Evolutionary conservation across 1,140 invertebrate genomes (phyloP), one percentile per base, ranked within the genome.

Genomic region (Monomorium pharaonis): DNA sequence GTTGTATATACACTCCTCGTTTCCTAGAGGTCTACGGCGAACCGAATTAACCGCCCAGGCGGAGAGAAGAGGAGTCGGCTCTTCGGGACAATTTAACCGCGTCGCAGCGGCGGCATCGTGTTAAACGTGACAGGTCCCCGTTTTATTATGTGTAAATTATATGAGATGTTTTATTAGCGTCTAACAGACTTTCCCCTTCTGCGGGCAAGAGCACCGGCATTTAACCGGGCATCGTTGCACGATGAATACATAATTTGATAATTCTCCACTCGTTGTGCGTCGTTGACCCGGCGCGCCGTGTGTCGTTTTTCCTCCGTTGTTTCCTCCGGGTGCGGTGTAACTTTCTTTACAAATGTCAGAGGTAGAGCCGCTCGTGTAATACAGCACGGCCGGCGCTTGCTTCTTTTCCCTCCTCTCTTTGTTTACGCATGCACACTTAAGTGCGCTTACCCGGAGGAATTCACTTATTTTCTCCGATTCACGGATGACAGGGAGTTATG

Each of bases 331-430:
- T 16, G 47, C 21, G 70, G 62, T 58, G 47, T 51, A 85, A 88
- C 92, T 92, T 92, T 93, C 92, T 89, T 92, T 75, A 75, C 84
- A 92, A 93, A 93, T 92, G 92, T 92, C 92, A 92, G 84, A 83
- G 88, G 76, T 89, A 27, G n/a, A 54, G 18, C 30, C 7, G n/a
- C 42, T 16, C 70, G 51, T 54, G 9, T 51, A 33, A 21, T 3
- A 54, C 47, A 12, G 21, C 58, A 5, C 7, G 60, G 76, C n/a
- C 58, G n/a, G 10, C 27, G 60, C 37, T 10, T 3, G 5, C 24
- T 21, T 10, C 33, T 62, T 12, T 67, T 58, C 49, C 10, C 0
- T 12, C 18, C 16, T 33, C 27, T 56, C 60, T 37, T 69, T 47
- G 49, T 69, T 58, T 80, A 24, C 49, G 63, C 37, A 24, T 37